Base-by-base conservation (phyloP, 2,797 vertebrate genomes). In the Schizopygopsis pylzovi region DNA sequence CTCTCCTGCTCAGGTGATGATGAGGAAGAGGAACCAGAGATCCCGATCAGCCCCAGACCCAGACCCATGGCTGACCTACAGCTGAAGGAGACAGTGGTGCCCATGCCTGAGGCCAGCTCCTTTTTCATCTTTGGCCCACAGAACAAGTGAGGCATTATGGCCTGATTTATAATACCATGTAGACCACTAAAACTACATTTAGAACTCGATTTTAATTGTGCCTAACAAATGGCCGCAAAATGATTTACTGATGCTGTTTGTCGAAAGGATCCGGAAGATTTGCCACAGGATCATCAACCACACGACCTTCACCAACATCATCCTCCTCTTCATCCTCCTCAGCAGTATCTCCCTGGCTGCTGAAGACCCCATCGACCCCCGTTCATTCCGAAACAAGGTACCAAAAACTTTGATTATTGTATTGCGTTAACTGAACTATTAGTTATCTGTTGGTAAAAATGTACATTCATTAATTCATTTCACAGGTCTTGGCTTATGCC, bases 121-220 rank as follows among this genome's bases (percentile, higher is more conserved):
- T 99, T 99, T 92, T 99, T 97, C 91, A 97, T 99, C 91, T 99
- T 99, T 89, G 97, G 98, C 86, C 97, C 98, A 83, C 97, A 98
- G 87, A 99, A 99, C 94, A 99, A 98, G 98, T 99, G 93, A 82
- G 96, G 63, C 22, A 67, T 65, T 81, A 13, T 43, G 52, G 8
- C 33, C 61, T 78, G 37, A 25, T 41, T 59, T 59, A 39, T 56
- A 37, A 39, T 4, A 37, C n/a, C 39, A 20, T 5, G 4, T n/a
- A 6, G 47, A 11, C 22, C n/a, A 63, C 39, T 1, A 61, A 79
- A 68, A 39, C 16, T 28, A 41, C n/a, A 52, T 39, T 33, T n/a
- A 52, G 43, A 2, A 37, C 12, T n/a, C 4, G 37, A 28, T 20
- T n/a, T n/a, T 6, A 54, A 37, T 22, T 77, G 18, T 77, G 28